Conservation (phyloP, 1,140 invertebrate genomes). For the Sycophila sp. region DNA sequence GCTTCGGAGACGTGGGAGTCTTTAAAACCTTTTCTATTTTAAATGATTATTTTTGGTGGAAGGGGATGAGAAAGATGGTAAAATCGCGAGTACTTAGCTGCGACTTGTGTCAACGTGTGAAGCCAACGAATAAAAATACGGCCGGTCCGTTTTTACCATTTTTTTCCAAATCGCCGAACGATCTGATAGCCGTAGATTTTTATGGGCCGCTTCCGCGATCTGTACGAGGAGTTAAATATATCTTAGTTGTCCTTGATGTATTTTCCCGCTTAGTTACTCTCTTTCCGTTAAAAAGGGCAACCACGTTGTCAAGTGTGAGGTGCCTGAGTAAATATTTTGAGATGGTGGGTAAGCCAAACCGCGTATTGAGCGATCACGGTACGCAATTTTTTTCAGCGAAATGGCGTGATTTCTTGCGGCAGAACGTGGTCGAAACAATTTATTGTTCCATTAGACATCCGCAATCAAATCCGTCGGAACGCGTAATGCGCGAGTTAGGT, state of each 20-base stretch:
- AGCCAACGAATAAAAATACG: not conserved
- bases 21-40: not conserved
- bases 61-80: not conserved
- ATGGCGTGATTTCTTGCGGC: no score
- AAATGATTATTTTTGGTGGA: constrained; percentile 5
- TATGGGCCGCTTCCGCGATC: constrained; percentile 21
- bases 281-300: not conserved
- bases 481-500: no score
- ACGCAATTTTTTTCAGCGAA: no score
- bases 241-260: constrained; percentile 20
- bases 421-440: no score
- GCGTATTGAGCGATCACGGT: no score
- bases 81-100: no score
- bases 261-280: constrained; percentile 17
- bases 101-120: not conserved
- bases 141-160: constrained; percentile 2
- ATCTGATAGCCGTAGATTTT: constrained; percentile 22
- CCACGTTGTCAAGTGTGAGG: not conserved
- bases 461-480: no score
- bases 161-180: not conserved
- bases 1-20: constrained; percentile 22
- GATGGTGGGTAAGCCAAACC: no score
- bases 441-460: no score
- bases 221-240: constrained; percentile 14
- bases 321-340: constrained; percentile 6